A percentile compares a stretch with the other conserved stretches of the same genome.
These are phyloP conservation scores for Phrynocephalus forsythii DNA, from an alignment of 2,797 vertebrate genomes.

Conservation along the genomic window DNA sequence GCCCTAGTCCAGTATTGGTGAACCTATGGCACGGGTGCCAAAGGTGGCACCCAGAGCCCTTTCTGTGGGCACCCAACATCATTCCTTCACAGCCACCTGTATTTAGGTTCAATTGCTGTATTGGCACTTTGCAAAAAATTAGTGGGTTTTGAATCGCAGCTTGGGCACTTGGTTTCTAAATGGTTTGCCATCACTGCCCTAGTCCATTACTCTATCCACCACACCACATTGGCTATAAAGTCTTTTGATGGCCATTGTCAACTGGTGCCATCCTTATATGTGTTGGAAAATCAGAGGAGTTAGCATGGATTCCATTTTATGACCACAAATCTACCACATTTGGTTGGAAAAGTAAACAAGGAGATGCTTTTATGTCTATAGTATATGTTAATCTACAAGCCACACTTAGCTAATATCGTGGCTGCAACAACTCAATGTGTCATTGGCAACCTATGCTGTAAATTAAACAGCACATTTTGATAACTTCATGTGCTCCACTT, in stretches of 20 bases:
- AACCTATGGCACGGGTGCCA: too few species aligned
- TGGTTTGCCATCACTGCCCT: too few species aligned
- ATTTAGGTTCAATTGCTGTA: too few species aligned
- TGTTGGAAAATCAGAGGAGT: neutral
- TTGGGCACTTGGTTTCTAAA: too few species aligned
- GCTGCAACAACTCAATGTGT: slow-evolving; percentile 34
- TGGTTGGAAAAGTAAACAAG: slow-evolving; percentile 30
- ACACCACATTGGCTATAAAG: neutral
- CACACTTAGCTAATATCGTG: slow-evolving; percentile 56
- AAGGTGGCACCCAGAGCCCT: too few species aligned
- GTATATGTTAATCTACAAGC: slow-evolving; percentile 46
- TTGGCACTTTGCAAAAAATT: too few species aligned
- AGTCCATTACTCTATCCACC: too few species aligned
- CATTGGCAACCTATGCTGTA: slow-evolving; percentile 38
- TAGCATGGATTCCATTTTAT: neutral
- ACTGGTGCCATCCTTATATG: neutral
- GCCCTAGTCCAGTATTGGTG: too few species aligned
- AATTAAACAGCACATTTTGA: slow-evolving; percentile 54
- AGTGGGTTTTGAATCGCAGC: too few species aligned
- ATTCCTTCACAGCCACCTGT: too few species aligned
- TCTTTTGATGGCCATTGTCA: neutral
- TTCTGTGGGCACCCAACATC: too few species aligned
- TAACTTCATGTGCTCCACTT: slow-evolving; percentile 53
- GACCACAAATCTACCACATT: slow-evolving; percentile 1
- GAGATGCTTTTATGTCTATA: slow-evolving; percentile 59